These are phyloP conservation scores for Nowickia ferox DNA, from an alignment of 2,888 invertebrate genomes.

Conservation along the genomic window DNA sequence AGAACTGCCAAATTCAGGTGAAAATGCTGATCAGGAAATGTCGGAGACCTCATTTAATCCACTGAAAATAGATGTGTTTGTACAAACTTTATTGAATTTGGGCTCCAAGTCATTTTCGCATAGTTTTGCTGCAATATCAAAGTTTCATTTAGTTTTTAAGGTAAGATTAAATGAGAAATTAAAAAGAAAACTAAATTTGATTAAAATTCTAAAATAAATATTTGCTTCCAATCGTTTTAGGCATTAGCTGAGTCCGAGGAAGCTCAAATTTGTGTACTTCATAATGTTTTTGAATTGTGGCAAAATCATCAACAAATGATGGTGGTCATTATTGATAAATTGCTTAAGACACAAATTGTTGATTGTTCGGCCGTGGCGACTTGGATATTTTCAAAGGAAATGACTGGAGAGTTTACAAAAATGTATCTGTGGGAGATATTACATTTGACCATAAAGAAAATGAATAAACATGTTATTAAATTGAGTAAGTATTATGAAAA, in stretches of 20 bases:
- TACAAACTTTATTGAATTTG: constrained; percentile 95
- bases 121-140: constrained; percentile 99
- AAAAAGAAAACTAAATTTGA: background rate
- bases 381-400: constrained; percentile 98
- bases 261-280: constrained; percentile 96
- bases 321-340: constrained; percentile 97
- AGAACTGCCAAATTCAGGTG: constrained; percentile 91
- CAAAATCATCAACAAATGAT: constrained; percentile 98
- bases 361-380: constrained; percentile 98
- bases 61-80: constrained; percentile 97
- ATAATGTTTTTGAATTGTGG: constrained; percentile 98
- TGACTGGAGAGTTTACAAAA: constrained; percentile 95
- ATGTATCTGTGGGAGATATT: constrained; percentile 98
- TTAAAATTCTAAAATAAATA: background rate
- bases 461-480: constrained; percentile 97
- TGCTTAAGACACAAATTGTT: constrained; percentile 98
- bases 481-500: constrained; percentile 84
- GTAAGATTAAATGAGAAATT: constrained; percentile 83
- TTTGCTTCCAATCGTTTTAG: constrained; percentile 81
- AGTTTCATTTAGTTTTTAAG: constrained; percentile 96
- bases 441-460: constrained; percentile 97
- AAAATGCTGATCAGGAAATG: constrained; percentile 84
- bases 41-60: constrained; percentile 92
- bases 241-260: constrained; percentile 96
- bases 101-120: constrained; percentile 99